Conservation (phyloP, 2,113 vertebrate species). For the Boulengeromyrus knoepffleri region DNA sequence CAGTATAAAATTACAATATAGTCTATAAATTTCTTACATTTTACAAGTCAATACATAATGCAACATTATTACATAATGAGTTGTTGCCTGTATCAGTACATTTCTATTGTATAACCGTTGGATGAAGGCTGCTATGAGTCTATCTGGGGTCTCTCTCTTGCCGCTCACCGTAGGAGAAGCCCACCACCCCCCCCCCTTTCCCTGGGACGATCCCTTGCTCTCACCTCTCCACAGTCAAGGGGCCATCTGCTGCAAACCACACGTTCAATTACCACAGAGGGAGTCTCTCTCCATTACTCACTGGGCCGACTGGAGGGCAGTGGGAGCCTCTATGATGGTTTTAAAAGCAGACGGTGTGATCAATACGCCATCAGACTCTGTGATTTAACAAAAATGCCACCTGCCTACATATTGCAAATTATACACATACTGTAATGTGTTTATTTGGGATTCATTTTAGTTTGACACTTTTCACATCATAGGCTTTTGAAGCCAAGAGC, state of each 20-base stretch:
- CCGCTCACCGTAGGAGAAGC: neutral
- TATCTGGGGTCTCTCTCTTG: neutral
- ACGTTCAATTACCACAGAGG: constrained; percentile 11
- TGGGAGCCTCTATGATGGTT: constrained; percentile 12
- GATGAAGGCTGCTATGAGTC: neutral
- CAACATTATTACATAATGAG: too few relatives aligned
- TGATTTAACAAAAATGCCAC: neutral
- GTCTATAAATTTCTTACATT: too few relatives aligned
- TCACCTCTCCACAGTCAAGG: constrained; percentile 1
- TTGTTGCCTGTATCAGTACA: neutral
- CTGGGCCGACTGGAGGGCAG: neutral
- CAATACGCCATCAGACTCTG: constrained; percentile 9
- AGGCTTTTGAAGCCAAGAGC: neutral
- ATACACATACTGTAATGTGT: neutral
- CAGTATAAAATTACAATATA: too few relatives aligned
- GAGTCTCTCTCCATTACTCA: constrained; percentile 15
- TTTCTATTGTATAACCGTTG: neutral
- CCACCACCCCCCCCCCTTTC: too few relatives aligned
- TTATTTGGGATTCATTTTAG: neutral
- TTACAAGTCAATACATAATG: too few relatives aligned
- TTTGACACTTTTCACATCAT: neutral
- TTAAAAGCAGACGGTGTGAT: constrained; percentile 12
- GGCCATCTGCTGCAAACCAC: constrained; percentile 13
- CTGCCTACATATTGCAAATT: neutral
- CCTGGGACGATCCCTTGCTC: neutral